phyloP scores from a whole-genome alignment of 2,797 vertebrate species.

The Acridotheres tristis region DNA sequence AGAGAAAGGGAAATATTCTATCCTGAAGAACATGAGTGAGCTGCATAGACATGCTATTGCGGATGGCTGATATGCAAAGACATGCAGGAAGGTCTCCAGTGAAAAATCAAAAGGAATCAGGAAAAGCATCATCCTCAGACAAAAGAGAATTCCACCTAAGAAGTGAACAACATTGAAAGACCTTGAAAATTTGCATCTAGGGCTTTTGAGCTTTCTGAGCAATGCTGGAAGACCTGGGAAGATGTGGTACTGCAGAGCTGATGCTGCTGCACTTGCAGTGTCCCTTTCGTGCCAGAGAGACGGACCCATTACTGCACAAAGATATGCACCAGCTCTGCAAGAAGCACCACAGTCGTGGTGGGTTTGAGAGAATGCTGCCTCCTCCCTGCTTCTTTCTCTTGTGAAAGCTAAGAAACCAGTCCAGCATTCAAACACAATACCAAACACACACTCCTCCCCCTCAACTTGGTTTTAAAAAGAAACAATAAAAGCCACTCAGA shows the following conservation, averaged over 20 bases:
- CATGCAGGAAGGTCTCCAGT: neutral
- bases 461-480: neutral
- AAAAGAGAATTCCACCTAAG: neutral
- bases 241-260: neutral
- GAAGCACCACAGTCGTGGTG: neutral
- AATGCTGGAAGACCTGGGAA: neutral
- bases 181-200: neutral
- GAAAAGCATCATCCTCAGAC: neutral
- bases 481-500: neutral
- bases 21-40: neutral
- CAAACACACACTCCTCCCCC: neutral
- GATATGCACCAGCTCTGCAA: neutral
- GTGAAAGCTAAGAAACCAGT: neutral
- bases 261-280: neutral
- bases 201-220: neutral
- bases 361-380: neutral
- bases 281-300: neutral
- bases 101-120: neutral
- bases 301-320: rapidly evolving
- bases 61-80: neutral
- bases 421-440: neutral
- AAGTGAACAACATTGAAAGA: neutral
- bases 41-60: rapidly evolving
- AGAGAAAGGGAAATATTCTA: neutral
- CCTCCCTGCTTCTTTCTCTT: neutral